These are phyloP conservation scores for pig (Sus scrofa) DNA, from an alignment of 2,113 vertebrate genomes.

Conservation along the genomic window T2T-Sscrofa CM000820.6:63353501-63354000, in stretches of 20 bases:
- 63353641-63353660: too few relatives aligned
- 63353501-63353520: background rate
- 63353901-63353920: too few relatives aligned
- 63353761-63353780: background rate
- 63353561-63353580: too few relatives aligned
- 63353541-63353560: background rate
- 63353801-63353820: rapidly evolving
- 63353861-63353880: too few relatives aligned
- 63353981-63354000: background rate
- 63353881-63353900: background rate
- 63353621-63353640: too few relatives aligned
- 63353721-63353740: too few relatives aligned
- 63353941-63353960: background rate
- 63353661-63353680: background rate
- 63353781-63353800: rapidly evolving
- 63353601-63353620: rapidly evolving
- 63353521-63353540: background rate
- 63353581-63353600: too few relatives aligned
- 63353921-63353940: too few relatives aligned
- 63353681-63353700: too few relatives aligned
- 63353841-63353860: background rate
- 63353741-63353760: too few relatives aligned
- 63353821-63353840: rapidly evolving
- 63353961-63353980: rapidly evolving
- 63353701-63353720: too few relatives aligned